Evolutionary conservation across 2,113 vertebrate genomes (phyloP).

Genomic region (Oplegnathus fasciatus): DNA sequence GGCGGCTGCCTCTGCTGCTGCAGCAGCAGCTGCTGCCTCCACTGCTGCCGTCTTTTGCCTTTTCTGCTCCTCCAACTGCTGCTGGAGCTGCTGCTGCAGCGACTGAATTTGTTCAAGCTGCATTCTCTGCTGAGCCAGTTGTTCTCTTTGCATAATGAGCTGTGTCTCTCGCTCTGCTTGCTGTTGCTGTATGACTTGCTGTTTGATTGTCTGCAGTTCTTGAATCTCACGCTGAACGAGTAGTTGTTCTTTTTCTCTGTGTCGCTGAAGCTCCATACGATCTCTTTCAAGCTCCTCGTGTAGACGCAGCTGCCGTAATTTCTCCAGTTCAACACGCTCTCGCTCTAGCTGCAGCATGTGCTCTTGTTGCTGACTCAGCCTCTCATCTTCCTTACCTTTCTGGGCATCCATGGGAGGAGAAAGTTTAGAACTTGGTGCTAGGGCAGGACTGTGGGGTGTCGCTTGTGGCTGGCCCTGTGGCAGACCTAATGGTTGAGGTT

Average conservation of each 20-base stretch:
- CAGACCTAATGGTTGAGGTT: slow-evolving; percentile 68
- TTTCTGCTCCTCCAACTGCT: slow-evolving; percentile 97
- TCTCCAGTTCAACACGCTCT: slow-evolving; percentile 96
- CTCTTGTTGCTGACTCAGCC: slow-evolving; percentile 94
- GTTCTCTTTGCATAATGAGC: slow-evolving; percentile 95
- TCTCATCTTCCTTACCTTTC: slow-evolving; percentile 91
- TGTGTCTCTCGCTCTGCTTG: slow-evolving; percentile 96
- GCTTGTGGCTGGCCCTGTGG: slow-evolving; percentile 74
- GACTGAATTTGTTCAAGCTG: slow-evolving; percentile 98
- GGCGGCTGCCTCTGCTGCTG: slow-evolving; percentile 86
- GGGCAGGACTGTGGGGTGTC: slow-evolving; percentile 51
- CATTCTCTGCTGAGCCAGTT: slow-evolving; percentile 96
- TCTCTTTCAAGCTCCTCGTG: slow-evolving; percentile 98
- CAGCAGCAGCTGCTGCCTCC: slow-evolving; percentile 88
- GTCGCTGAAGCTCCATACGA: slow-evolving; percentile 93
- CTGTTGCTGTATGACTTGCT: slow-evolving; percentile 97
- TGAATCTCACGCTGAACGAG: slow-evolving; percentile 97
- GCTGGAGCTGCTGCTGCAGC: slow-evolving; percentile 96
- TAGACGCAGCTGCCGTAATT: slow-evolving; percentile 92
- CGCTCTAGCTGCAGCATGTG: slow-evolving; percentile 94
- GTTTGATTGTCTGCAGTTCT: slow-evolving; percentile 97
- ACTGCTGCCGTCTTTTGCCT: slow-evolving; percentile 91
- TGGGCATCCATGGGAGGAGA: slow-evolving; percentile 84
- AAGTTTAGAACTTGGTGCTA: slow-evolving; percentile 50
- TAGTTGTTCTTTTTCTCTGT: slow-evolving; percentile 96